Conservation (phyloP, 2,888 invertebrate species). For the Stenolophus ochropezus region DNA sequence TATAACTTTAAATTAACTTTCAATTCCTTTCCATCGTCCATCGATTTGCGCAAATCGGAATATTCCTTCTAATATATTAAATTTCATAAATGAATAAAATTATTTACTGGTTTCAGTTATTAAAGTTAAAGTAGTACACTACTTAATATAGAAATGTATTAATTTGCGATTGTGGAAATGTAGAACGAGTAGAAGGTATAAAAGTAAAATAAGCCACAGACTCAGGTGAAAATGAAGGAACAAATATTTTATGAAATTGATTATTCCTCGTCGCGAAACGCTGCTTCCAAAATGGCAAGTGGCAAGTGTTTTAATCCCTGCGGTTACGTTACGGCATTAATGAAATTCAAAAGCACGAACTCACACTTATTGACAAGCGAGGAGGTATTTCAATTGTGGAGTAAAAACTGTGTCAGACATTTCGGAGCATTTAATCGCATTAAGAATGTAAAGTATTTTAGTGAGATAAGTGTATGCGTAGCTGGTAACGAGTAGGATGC, state of each 20-base stretch:
- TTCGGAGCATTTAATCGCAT: constrained; percentile 22
- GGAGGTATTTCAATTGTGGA: constrained; percentile 3
- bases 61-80: too few relatives aligned
- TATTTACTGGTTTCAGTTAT: too few relatives aligned
- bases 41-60: background rate
- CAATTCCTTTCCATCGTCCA: too few relatives aligned
- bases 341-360: constrained; percentile 23
- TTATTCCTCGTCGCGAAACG: background rate
- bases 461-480: constrained; percentile 36
- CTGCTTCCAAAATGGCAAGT: background rate
- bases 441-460: constrained; percentile 36
- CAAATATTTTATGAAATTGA: background rate
- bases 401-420: constrained; percentile 16
- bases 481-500: background rate
- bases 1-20: background rate
- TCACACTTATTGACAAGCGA: constrained; percentile 7
- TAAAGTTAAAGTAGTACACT: too few relatives aligned
- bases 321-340: background rate
- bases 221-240: background rate
- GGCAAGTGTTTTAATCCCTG: constrained; percentile 5
- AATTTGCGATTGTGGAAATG: background rate
- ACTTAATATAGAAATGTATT: too few relatives aligned
- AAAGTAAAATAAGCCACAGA: background rate
- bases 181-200: background rate
- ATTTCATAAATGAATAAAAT: too few relatives aligned